Evolutionary conservation across 2,888 invertebrate genomes (phyloP).

Genomic region (Zhuqinia jingwanae): DNA sequence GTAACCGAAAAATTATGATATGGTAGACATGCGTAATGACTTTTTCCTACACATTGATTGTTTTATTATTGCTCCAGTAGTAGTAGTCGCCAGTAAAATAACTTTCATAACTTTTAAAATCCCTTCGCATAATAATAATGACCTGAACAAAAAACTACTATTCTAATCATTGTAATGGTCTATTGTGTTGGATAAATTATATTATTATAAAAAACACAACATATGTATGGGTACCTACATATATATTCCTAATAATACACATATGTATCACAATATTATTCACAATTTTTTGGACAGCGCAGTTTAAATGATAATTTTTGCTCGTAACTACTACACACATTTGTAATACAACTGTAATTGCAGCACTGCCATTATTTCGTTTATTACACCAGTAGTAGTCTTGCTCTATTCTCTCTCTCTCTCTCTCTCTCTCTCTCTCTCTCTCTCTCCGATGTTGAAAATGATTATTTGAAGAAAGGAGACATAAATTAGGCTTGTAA

Average conservation of each 20-base stretch:
- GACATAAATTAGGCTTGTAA: conserved; percentile 65
- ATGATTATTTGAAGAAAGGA: conserved; percentile 55
- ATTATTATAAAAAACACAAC: no score
- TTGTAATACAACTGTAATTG: not conserved
- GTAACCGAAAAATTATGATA: no score
- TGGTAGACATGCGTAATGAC: conserved; percentile 30
- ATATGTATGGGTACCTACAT: no score
- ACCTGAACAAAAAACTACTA: no score
- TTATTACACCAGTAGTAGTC: not conserved
- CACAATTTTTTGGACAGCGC: no score
- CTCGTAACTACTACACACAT: not conserved
- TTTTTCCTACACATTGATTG: conserved; percentile 29
- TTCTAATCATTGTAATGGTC: not conserved
- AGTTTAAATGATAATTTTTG: not conserved
- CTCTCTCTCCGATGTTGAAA: conserved; percentile 31
- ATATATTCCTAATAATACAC: no score
- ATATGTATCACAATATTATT: no score
- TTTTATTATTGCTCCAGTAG: not conserved
- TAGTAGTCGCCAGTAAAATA: not conserved
- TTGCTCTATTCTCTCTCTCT: not conserved
- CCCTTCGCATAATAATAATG: not conserved
- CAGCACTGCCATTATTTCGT: no score
- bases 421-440: not conserved
- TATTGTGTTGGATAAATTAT: not conserved
- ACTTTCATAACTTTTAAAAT: not conserved